These are phyloP conservation scores for Chrysemys picta DNA, from an alignment of 2,113 vertebrate species.

Conservation along the genomic window DNA sequence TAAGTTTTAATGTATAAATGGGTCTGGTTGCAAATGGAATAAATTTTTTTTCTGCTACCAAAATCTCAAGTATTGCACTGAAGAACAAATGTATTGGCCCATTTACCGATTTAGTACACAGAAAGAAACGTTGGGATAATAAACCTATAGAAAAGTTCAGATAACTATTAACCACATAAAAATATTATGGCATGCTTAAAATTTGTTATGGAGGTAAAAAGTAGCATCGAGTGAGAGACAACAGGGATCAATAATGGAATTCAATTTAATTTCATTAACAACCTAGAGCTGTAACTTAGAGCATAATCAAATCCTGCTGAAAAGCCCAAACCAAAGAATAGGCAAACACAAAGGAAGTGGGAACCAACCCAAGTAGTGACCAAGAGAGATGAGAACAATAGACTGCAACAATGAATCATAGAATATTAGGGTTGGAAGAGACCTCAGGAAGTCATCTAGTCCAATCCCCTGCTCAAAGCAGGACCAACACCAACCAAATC, in stretches of 20 bases:
- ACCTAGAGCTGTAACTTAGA: background rate
- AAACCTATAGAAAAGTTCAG: background rate
- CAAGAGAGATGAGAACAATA: background rate
- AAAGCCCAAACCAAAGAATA: background rate
- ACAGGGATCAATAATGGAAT: background rate
- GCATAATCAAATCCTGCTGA: background rate
- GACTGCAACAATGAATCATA: background rate
- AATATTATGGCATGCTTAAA: background rate
- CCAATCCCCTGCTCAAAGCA: too few species aligned
- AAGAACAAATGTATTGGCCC: accelerated
- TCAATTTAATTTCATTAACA: background rate
- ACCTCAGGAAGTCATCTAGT: too few species aligned
- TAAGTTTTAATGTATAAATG: background rate
- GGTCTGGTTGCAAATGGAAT: background rate
- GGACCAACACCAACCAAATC: too few species aligned
- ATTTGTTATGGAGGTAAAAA: background rate
- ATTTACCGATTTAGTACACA: background rate
- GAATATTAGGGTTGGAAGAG: too few species aligned
- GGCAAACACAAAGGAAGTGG: background rate
- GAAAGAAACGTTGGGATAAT: background rate
- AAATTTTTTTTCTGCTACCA: background rate
- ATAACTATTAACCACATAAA: background rate
- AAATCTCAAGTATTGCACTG: background rate
- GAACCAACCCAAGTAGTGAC: background rate
- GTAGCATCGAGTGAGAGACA: background rate